phyloP scores from a whole-genome alignment of 2,888 invertebrate species.

The Ophonus ardosiacus region DNA sequence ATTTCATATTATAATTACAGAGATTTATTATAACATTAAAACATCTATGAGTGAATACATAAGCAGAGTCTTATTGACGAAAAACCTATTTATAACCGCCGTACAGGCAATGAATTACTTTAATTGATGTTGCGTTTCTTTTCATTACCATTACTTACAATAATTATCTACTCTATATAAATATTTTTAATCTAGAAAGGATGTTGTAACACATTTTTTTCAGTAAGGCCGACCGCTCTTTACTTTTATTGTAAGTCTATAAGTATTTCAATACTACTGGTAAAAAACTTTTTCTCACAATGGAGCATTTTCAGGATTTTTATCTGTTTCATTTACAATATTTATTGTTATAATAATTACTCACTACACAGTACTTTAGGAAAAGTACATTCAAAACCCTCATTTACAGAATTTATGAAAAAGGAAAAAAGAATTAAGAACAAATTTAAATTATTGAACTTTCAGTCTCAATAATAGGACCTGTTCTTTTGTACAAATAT shows the following conservation, averaged over 20 bases:
- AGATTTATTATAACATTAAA: conserved; percentile 49
- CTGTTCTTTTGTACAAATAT: no score
- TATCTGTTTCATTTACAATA: no score
- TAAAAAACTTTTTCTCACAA: no score
- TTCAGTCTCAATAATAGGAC: no score
- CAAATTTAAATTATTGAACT: no score
- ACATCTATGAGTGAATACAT: conserved; percentile 41
- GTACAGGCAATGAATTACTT: conserved; percentile 27
- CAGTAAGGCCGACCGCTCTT: not conserved
- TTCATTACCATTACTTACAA: conserved; percentile 45
- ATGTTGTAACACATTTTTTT: not conserved
- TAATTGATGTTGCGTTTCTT: conserved; percentile 46
- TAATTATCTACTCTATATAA: conserved; percentile 29
- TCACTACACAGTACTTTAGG: no score
- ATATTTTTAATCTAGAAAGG: not conserved
- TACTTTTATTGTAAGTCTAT: not conserved
- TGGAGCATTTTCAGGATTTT: no score
- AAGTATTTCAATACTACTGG: not conserved
- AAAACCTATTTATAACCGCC: conserved; percentile 48
- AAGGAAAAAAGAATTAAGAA: no score
- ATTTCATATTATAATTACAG: conserved; percentile 46
- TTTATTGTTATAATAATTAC: no score
- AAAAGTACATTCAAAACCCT: no score
- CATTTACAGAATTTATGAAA: no score
- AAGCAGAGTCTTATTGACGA: conserved; percentile 24